Evolutionary conservation across 1,140 invertebrate species (phyloP), one percentile per base, ranked within the genome.

Genomic region (Ephestia elutella): DNA sequence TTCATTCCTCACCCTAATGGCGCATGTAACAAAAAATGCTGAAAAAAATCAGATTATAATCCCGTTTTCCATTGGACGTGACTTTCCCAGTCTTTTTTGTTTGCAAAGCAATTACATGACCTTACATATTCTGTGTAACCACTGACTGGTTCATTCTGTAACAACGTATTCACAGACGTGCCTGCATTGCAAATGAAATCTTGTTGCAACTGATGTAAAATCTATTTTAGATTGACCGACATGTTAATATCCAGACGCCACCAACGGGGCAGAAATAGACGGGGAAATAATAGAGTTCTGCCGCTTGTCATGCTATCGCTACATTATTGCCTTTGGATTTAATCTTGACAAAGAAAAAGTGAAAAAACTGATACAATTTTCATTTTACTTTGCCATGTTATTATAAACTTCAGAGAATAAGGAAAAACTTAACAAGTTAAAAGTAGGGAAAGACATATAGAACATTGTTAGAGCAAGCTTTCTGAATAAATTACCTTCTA

Each of bases 71-170:
- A 56, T 54, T 38, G 28, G 17, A 65, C 59, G 55, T 59, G 64
- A 60, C 21, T 2, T 25, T 66, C 49, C 49, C 54, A 35, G 32
- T 70, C 59, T 68, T 70, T 75, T 71, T 64, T 68, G 62, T 73
- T 76, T 68, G 57, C 66, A 65, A 66, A 74, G 66, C 68, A 77
- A 75, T 77, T 73, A 77, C 58, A 57, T 65, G 56, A 59, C 49
- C 54, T 54, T 51, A 19, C 32, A 20, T 56, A 57, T 51, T 11
- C 11, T 32, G 11, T 32, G 8, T 28, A 5, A 28, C 8, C 3
- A 28, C 25, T 28, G 30, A 11, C 30, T 50, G 20, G 20, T 50
- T 25, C 49, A 49, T 58, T 55, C n/a, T 53, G 30, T 17, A 57
- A 57, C 30, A 56, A 15, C 59, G 20, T 32, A 54, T 58, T 55